These are phyloP conservation scores for Muscicapa striata DNA, from an alignment of 2,797 vertebrate genomes.

Conservation along the genomic window DNA sequence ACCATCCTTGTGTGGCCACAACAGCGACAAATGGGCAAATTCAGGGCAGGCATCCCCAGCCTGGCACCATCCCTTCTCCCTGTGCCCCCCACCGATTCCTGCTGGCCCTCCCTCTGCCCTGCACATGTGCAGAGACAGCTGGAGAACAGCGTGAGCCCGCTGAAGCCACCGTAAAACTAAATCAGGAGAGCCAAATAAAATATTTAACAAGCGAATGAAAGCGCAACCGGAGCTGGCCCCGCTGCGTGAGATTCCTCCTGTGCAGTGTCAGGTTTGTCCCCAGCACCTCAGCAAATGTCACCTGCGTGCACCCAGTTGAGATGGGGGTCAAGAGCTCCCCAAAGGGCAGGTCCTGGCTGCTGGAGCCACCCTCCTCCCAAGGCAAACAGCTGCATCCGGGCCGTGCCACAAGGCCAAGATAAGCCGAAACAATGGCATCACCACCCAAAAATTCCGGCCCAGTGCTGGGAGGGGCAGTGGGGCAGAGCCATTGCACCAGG, in stretches of 20 bases:
- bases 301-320: background rate
- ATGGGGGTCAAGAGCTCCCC: background rate
- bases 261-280: rapidly evolving
- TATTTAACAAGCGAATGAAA: conserved; percentile 61
- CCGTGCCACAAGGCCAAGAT: background rate
- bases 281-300: background rate
- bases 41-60: background rate
- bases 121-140: background rate
- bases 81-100: rapidly evolving
- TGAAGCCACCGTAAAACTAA: conserved; percentile 39
- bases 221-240: background rate
- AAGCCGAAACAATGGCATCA: background rate
- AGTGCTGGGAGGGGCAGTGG: background rate
- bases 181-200: conserved; percentile 58
- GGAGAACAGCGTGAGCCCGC: background rate
- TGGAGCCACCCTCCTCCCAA: conserved; percentile 13
- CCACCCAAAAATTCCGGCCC: background rate
- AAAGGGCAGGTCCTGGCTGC: background rate
- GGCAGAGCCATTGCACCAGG: background rate
- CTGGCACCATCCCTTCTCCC: rapidly evolving
- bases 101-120: background rate
- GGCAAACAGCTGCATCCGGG: background rate
- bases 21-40: background rate
- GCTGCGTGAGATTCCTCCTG: background rate
- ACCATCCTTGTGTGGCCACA: background rate